Conservation (phyloP, 2,797 vertebrate species). For the Fistularia tabacaria region DNA sequence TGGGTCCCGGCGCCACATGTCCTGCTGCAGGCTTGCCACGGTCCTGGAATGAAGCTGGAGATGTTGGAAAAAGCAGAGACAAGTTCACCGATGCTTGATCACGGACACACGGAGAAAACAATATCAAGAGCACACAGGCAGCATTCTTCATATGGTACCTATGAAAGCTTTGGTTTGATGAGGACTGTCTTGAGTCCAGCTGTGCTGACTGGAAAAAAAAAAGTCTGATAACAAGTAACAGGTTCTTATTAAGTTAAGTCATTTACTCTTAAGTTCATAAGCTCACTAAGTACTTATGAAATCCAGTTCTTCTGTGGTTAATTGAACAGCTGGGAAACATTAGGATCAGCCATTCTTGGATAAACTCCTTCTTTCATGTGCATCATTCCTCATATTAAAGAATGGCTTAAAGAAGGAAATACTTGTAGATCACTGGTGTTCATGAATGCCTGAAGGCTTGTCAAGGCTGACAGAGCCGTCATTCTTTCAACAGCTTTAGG, state of each 20-base stretch:
- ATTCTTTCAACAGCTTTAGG: constrained; percentile 16
- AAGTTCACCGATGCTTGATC: not conserved
- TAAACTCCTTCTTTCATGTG: constrained; percentile 42
- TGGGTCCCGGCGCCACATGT: constrained; percentile 88
- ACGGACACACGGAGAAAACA: not conserved
- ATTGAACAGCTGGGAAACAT: constrained; percentile 61
- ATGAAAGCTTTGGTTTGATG: too few relatives aligned
- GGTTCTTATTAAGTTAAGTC: constrained; percentile 10
- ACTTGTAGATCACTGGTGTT: constrained; percentile 33
- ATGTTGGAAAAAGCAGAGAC: constrained; percentile 9
- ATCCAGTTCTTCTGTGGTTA: constrained; percentile 45
- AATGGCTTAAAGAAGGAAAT: constrained; percentile 48
- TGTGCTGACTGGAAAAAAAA: too few relatives aligned
- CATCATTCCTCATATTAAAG: constrained; percentile 52
- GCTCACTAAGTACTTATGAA: constrained; percentile 48
- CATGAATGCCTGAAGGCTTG: constrained; percentile 6
- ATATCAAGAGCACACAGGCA: too few relatives aligned
- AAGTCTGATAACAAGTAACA: not conserved
- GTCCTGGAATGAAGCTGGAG: constrained; percentile 86
- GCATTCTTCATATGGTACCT: too few relatives aligned
- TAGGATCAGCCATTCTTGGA: constrained; percentile 38
- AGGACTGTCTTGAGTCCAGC: too few relatives aligned
- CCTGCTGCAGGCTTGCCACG: constrained; percentile 88
- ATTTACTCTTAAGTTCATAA: constrained; percentile 48
- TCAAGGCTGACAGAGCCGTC: constrained; percentile 21